A percentile compares a stretch with the other conserved stretches of the same genome.
Conservation (phyloP, 2,113 vertebrate genomes). For the Cochlearius cochlearius region DNA sequence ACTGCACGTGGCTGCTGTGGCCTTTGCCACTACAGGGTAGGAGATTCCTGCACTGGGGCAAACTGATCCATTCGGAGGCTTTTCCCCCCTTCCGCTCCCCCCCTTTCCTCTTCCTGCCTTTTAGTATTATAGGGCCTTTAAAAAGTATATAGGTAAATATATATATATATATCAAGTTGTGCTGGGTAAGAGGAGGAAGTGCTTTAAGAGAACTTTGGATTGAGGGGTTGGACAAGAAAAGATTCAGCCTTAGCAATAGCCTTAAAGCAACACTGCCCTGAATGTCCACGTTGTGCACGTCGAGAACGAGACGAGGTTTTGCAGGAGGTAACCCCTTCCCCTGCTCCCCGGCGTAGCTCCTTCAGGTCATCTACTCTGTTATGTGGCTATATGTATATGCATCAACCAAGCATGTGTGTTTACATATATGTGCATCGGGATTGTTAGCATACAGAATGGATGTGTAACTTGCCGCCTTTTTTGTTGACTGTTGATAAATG, state of each 20-base stretch:
- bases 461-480: slow-evolving; percentile 68
- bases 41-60: slow-evolving; percentile 31
- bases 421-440: slow-evolving; percentile 23
- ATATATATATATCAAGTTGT: slow-evolving; percentile 19
- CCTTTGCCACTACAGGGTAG: background rate
- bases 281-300: slow-evolving; percentile 55
- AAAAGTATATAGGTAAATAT: slow-evolving; percentile 48
- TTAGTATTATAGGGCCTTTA: slow-evolving; percentile 38
- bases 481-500: slow-evolving; percentile 62
- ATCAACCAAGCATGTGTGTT: slow-evolving; percentile 59
- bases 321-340: slow-evolving; percentile 13
- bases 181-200: slow-evolving; percentile 32
- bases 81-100: background rate
- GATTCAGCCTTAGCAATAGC: slow-evolving; percentile 67
- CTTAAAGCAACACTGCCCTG: slow-evolving; percentile 73
- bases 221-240: background rate
- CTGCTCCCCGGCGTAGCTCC: slow-evolving; percentile 14
- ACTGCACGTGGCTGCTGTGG: background rate
- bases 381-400: slow-evolving; percentile 19
- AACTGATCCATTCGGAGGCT: background rate
- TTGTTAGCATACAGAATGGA: slow-evolving; percentile 61
- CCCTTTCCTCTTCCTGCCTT: slow-evolving; percentile 2
- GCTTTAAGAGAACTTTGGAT: background rate
- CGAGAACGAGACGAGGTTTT: background rate
- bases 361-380: slow-evolving; percentile 45